Evolutionary conservation across 2,888 invertebrate species (phyloP), one percentile per base, ranked within the genome.

Genomic region (Melanostoma mellinum): DNA sequence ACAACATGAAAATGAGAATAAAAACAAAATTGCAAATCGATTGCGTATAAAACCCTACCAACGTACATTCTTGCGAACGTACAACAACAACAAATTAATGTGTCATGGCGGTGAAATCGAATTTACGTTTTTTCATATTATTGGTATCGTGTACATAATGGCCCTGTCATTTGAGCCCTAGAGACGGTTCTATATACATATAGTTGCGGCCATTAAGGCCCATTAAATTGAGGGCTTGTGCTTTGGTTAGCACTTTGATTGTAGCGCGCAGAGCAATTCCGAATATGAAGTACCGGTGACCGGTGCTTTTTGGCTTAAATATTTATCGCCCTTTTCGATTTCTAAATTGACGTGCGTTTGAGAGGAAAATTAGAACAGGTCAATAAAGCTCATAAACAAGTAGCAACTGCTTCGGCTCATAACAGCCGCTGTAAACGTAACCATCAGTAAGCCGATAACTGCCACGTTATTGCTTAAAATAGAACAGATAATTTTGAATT

Each of bases 291-390:
- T 73, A 60, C 61, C 58, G 82, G n/a, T 53, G 61, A 38, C 55
- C 60, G 55, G 75, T 55, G 20, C 44, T 50, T 46, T 58, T 33
- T 68, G 20, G 69, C 50, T 69, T 74, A 61, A 56, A 69, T 72
- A 79, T 78, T 79, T 84, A 84, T 84, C 65, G 84, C 74, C 20
- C 67, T 69, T 78, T 84, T 84, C 71, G 79, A 79, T 67, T 84
- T 67, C 84, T 67, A 79, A 20, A 20, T 79, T 84, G 79, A 84
- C 67, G 79, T 69, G 65, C 75, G 74, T 79, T 84, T 79, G 52
- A 79, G 84, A 84, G 79, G 74, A 79, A 84, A 84, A 84, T 84
- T 79, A 84, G 79, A 46, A 65, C 46, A 74, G 79, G 79, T 84
- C 79, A 63, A 52, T 78, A 84, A 84, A 71, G 84, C 61, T 52